These are phyloP conservation scores for Hylia prasina DNA, from an alignment of 2,113 vertebrate species.

Conservation along the genomic window DNA sequence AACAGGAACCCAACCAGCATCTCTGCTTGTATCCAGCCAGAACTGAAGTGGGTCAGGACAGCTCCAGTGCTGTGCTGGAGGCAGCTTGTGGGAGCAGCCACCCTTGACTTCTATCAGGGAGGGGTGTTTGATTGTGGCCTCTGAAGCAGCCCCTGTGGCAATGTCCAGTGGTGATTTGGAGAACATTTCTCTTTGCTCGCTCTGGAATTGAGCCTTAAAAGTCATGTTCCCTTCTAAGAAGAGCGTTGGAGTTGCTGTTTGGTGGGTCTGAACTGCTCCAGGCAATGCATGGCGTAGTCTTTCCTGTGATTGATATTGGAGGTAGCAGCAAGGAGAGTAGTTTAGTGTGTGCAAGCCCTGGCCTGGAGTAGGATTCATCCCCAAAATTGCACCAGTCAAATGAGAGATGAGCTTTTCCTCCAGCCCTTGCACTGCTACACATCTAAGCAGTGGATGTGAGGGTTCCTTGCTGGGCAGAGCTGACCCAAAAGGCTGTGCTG, in stretches of 20 bases:
- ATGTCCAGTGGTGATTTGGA: background rate
- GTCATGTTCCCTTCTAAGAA: rapidly evolving
- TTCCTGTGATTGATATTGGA: background rate
- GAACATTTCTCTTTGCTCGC: rapidly evolving
- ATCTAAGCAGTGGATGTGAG: background rate
- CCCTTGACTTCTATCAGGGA: background rate
- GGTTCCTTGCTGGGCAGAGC: background rate
- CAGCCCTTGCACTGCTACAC: rapidly evolving
- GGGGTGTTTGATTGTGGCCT: background rate
- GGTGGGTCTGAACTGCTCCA: background rate
- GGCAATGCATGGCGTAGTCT: background rate
- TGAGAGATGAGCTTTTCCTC: background rate
- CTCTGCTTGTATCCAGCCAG: background rate
- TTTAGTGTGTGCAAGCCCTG: background rate
- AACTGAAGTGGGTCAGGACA: background rate
- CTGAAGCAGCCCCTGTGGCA: background rate
- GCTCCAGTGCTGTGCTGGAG: background rate
- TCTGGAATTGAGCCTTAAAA: background rate
- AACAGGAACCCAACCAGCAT: background rate
- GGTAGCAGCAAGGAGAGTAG: too few relatives aligned
- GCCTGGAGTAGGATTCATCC: background rate
- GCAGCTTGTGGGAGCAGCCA: background rate
- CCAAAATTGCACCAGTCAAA: background rate
- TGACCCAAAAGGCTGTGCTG: background rate
- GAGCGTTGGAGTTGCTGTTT: background rate